Evolutionary conservation across 1,140 invertebrate species (phyloP), one percentile per base, ranked within the genome.

Genomic region (Euura lappo): DNA sequence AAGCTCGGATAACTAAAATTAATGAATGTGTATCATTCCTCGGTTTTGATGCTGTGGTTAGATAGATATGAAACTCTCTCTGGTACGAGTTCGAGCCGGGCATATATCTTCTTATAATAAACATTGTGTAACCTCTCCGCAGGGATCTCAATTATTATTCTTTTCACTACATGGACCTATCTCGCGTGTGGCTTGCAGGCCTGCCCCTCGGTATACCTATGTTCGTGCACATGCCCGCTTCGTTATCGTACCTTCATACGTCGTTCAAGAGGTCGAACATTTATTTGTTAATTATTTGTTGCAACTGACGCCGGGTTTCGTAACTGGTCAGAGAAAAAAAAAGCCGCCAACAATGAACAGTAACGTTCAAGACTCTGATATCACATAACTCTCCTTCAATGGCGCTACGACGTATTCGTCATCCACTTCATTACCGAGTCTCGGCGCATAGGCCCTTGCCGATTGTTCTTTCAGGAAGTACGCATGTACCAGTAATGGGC

Each of bases 91-190:
- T 6, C 51, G 8, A n/a, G 51, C 51, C 13, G 13, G 3, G 13
- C 51, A 60, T 8, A 60, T 60, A 60, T 60, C 6, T 60, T 60
- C 6, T 60, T 60, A 60, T 60, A 60, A 60, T 60, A 60, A 60
- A 60, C 13, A 60, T 60, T 60, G 13, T 60, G 51, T 6, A 60
- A 60, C 51, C 3, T 60, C 51, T 60, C 51, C 51, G 13, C 51
- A 60, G 51, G 51, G 51, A 60, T 60, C 51, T 60, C 13, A 60
- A 60, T 60, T 60, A 60, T 60, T 60, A 60, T 60, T 60, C 51
- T 60, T n/a, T 60, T 60, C 51, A 60, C 51, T 60, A 60, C 51
- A n/a, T 4, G 51, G 51, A 8, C 51, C 28, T 28, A 28, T 28
- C 28, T 28, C 28, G 1, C 28, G 28, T 28, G 28, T 1, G 28